Base-by-base conservation (phyloP, 2,113 vertebrate genomes). In the Petrocephalus zakoni region DNA sequence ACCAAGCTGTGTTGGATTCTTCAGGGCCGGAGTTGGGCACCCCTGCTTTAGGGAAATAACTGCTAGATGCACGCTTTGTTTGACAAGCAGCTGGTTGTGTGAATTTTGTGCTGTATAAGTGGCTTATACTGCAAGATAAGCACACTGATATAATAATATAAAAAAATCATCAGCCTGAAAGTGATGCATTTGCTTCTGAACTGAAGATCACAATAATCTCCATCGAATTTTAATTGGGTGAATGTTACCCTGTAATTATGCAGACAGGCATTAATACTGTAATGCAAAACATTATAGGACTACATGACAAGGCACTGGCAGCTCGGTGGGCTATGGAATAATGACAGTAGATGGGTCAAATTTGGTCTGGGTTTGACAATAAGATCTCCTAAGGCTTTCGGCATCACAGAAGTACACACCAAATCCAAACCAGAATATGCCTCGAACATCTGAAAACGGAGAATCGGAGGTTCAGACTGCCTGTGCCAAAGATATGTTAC, bases 241-340 rank as follows among this genome's bases (percentile, higher is more conserved):
- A 83, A 49, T 83, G 37, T 83, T 83, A 83, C 81, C 81, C 46
- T n/a, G 21, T 83, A 83, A 83, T 83, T 83, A 83, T 83, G 7
- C 17, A 83, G 46, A 25, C 81, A 83, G 46, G 46, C 46, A 83
- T 83, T 49, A 83, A 83, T 49, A n/a, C 5, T 46, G 21, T 83
- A 22, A 46, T 83, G 46, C 37, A 17, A 47, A 47, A 83, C 37
- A 49, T 82, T 82, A 82, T 19, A 82, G 37, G 46, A 46, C 19
- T 82, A n/a, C 21, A 47, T 47, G 78, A 82, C 15, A 49, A 8
- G 46, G 81, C 10, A 83, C 8, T 83, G 19, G 21, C 46, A 49
- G 42, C 15, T 22, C 2, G 46, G n/a, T 25, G 25, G n/a, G 10
- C n/a, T 64, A n/a, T 29, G 25, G 61, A 11, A 64, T 9, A 37